Evolutionary conservation across 2,888 invertebrate species (phyloP).

Genomic region (Aphrophora alni): DNA sequence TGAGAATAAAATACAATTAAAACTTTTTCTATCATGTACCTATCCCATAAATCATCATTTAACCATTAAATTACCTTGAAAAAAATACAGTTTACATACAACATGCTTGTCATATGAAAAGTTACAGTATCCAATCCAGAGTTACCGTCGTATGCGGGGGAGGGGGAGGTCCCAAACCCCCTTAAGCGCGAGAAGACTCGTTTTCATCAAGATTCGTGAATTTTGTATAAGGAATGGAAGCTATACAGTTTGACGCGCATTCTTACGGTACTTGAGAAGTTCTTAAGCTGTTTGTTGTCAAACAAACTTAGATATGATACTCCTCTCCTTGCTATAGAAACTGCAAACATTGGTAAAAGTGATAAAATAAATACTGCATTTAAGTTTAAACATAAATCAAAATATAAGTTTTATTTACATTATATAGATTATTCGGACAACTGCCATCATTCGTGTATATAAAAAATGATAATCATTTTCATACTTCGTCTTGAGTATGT

Average conservation of each 20-base stretch:
- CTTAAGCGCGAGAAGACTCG: slow-evolving; percentile 15
- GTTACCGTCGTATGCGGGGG: neutral
- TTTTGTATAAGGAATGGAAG: slow-evolving; percentile 30
- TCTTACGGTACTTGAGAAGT: slow-evolving; percentile 21
- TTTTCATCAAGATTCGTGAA: slow-evolving; percentile 33
- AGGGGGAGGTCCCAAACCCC: slow-evolving; percentile 7
- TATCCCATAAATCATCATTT: neutral
- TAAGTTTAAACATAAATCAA: too few species aligned
- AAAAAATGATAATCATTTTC: too few species aligned
- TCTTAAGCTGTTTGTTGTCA: slow-evolving; percentile 24
- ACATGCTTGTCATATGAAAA: neutral
- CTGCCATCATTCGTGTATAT: too few species aligned
- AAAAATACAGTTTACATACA: neutral
- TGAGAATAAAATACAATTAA: neutral
- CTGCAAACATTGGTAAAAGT: too few species aligned
- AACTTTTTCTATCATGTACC: neutral
- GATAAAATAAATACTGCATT: too few species aligned
- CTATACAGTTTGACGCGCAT: slow-evolving; percentile 25
- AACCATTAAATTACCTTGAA: neutral
- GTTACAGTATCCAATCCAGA: neutral
- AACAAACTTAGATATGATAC: too few species aligned
- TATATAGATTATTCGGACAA: too few species aligned
- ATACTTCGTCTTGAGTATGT: too few species aligned
- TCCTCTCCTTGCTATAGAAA: too few species aligned
- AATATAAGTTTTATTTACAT: too few species aligned